Percentiles rank a stretch among this genome's conserved stretches.
Conservation (phyloP, 2,888 invertebrate species). For the Geophilus truncorum region DNA sequence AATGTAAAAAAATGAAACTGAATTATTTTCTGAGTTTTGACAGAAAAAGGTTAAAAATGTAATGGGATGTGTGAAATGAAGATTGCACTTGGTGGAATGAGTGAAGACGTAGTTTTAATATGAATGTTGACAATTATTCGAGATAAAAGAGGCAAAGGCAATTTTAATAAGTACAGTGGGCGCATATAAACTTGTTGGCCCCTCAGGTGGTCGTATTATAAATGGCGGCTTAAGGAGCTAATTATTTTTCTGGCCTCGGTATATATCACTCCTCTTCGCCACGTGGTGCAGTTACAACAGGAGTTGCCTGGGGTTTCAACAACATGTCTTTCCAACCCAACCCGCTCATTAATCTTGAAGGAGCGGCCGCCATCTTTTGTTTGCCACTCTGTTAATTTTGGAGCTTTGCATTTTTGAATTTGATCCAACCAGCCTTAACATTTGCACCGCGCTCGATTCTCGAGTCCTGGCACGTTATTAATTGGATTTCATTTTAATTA, state of each 20-base stretch:
- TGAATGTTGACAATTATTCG: background rate
- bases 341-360: conserved; percentile 15
- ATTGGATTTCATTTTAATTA: background rate
- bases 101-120: conserved; percentile 2
- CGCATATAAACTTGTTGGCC: conserved; percentile 8
- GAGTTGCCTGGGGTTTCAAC: conserved; percentile 21
- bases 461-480: background rate
- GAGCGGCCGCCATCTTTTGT: conserved; percentile 13
- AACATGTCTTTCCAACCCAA: conserved; percentile 11
- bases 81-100: background rate
- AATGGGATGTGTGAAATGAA: background rate
- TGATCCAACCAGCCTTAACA: background rate
- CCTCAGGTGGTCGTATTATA: conserved; percentile 15
- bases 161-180: background rate
- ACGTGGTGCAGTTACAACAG: conserved; percentile 27
- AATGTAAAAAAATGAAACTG: too few species aligned
- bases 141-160: conserved; percentile 5
- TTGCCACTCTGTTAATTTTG: background rate
- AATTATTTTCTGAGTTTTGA: background rate
- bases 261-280: conserved; percentile 7
- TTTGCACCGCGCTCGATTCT: background rate
- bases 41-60: background rate
- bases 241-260: conserved; percentile 20
- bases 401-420: background rate
- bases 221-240: conserved; percentile 18